Evolutionary conservation across 2,113 vertebrate species (phyloP).

Genomic region (Elaphurus davidianus): DNA sequence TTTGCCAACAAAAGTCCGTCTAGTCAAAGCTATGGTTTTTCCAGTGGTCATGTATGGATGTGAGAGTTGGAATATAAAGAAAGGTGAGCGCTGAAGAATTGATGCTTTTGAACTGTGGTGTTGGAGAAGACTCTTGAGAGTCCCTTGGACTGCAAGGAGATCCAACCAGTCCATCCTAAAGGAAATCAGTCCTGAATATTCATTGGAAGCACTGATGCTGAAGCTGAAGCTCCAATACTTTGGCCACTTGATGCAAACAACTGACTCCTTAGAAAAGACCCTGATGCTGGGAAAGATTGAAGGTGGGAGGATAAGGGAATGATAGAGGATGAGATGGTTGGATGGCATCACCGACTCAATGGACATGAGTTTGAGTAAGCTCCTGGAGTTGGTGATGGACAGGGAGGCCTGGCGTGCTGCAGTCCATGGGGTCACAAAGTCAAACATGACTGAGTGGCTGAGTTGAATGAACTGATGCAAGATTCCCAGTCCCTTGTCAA

Average conservation of each 20-base stretch:
- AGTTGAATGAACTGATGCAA: neutral
- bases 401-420: neutral
- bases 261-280: neutral
- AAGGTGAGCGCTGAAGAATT: neutral
- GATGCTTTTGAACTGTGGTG: neutral
- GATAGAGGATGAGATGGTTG: neutral
- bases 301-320: rapidly evolving
- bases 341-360: rapidly evolving
- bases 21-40: neutral
- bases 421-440: neutral
- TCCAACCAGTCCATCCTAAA: neutral
- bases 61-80: neutral
- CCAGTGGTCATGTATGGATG: neutral
- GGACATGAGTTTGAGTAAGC: neutral
- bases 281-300: neutral
- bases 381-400: neutral
- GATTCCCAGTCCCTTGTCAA: neutral
- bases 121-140: neutral
- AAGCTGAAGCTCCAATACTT: neutral
- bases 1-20: rapidly evolving
- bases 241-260: neutral
- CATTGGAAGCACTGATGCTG: neutral
- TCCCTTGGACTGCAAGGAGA: neutral
- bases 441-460: neutral
- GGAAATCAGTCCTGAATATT: neutral